A percentile compares a stretch with the other conserved stretches of the same genome.
Evolutionary conservation across 2,797 vertebrate species (phyloP).

Genomic region (Iguana delicatissima): DNA sequence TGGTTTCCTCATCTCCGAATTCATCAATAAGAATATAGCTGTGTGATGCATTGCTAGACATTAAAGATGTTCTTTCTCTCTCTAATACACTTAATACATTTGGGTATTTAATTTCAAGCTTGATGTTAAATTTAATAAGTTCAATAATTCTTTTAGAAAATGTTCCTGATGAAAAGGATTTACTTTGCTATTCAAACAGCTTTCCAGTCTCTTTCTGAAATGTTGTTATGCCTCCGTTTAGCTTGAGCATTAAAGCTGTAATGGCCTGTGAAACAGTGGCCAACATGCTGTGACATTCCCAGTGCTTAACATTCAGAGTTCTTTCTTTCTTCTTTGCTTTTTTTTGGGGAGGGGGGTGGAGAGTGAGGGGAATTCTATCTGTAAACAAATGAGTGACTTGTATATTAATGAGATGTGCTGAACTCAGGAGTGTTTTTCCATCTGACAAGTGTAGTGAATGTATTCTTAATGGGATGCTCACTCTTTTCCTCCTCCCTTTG

Average conservation of each 20-base stretch:
- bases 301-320: constrained; percentile 53
- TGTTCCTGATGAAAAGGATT: constrained; percentile 47
- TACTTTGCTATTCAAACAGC: constrained; percentile 44
- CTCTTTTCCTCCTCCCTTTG: constrained; percentile 7
- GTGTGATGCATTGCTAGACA: constrained; percentile 9
- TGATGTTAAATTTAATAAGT: constrained; percentile 63
- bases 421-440: constrained; percentile 45
- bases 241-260: constrained; percentile 24
- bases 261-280: constrained; percentile 48
- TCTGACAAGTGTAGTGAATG: constrained; percentile 39
- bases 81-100: constrained; percentile 33
- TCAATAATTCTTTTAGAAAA: constrained; percentile 63
- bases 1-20: background rate
- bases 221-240: constrained; percentile 28
- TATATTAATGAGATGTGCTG: constrained; percentile 54
- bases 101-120: constrained; percentile 71
- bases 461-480: constrained; percentile 43
- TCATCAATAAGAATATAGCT: background rate
- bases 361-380: constrained; percentile 33
- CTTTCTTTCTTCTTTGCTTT: constrained; percentile 30
- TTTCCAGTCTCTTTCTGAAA: constrained; percentile 39
- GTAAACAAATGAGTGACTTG: constrained; percentile 59
- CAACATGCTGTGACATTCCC: constrained; percentile 30
- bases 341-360: background rate
- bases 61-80: constrained; percentile 19